Base-by-base conservation (phyloP, 2,113 vertebrate species). In the Quiscalus mexicanus region DNA sequence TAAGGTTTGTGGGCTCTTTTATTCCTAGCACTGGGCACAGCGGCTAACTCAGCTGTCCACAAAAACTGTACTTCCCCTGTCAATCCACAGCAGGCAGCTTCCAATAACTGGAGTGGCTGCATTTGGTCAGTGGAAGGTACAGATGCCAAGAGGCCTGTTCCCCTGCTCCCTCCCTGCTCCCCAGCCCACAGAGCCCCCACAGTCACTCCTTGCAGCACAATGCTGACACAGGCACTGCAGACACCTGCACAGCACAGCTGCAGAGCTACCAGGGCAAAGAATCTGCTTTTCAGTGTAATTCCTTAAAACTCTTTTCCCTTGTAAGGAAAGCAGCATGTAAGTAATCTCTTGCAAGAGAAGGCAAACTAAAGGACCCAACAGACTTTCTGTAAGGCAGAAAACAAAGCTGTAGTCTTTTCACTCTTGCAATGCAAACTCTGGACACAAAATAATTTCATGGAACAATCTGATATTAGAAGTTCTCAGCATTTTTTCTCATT, bases 131-230 rank as follows among this genome's bases (percentile, higher is more conserved):
- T 0, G 4, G 63, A 59, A 77, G 68, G 6, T 14, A 12, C 0
- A 2, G 44, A 31, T 71, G 75, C 47, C 59, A 53, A 35, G 2
- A 21, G 2, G 12, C 52, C 49, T 27, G 35, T 37, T 37, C 35
- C 35, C 35, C 35, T 37, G 35, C 35, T 31, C 47, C 41, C 65
- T 33, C 11, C n/a, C 62, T 4, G 4, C 24, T 56, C 16, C 41
- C 9, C 30, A 17, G 4, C 22, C n/a, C 62, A 11, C 1, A 1
- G 15, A 53, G 37, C 17, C 45, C 17, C n/a, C 0, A 1, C 28
- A 9, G 39, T 3, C 35, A 33, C 37, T 16, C 63, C 41, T 8
- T 22, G 22, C 87, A 70, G 45, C 27, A n/a, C 69, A 55, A 1
- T 12, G 7, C 52, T 37, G 42, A 41, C 19, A 9, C 23, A 12